Base-by-base conservation (phyloP, 2,113 vertebrate species). In the Rhinichthys klamathensis region DNA sequence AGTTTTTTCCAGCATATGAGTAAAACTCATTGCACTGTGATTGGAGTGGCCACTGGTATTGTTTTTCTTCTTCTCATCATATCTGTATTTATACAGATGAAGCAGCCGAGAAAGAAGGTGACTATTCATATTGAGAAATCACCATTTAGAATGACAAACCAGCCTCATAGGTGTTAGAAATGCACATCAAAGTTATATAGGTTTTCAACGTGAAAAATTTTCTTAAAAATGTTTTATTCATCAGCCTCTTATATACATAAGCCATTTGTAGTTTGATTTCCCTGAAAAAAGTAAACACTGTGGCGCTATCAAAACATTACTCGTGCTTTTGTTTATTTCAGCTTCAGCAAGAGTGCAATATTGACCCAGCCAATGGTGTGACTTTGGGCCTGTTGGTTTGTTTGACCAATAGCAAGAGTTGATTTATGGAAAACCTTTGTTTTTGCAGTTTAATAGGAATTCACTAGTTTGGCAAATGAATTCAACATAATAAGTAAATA, bases 21-120 rank as follows among this genome's bases (percentile, higher is more conserved):
- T 85, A 97, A 91, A 91, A 98, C 97, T 58, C 97, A 99, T 0
- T 95, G 96, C 78, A 99, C 96, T 46, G 93, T 98, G 35, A 98
- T 99, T 91, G 96, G 96, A 56, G 93, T 98, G 84, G 97, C 97
- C 0, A 96, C 97, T 30, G 98, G 97, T 18, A 93, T 98, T 67
- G 98, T 99, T 89, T 91, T 98, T 88, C 95, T 99, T 77, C 97
- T 99, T 65, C 95, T 99, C 73, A 92, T 97, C 63, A 93, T 99
- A 92, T 99, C 98, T 85, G 95, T 99, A 88, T 90, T 98, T 81
- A 97, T 99, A 35, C 97, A 99, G 92, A 93, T 99, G 88, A 99
- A 92, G 96, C 94, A 87, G 85, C 74, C 84, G 15, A 85, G 84
- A 18, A 85, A 85, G n/a, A 85, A 85, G 84, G 84, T 85, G 73